Conservation (phyloP, 2,113 vertebrate genomes). For the Colius striatus region DNA sequence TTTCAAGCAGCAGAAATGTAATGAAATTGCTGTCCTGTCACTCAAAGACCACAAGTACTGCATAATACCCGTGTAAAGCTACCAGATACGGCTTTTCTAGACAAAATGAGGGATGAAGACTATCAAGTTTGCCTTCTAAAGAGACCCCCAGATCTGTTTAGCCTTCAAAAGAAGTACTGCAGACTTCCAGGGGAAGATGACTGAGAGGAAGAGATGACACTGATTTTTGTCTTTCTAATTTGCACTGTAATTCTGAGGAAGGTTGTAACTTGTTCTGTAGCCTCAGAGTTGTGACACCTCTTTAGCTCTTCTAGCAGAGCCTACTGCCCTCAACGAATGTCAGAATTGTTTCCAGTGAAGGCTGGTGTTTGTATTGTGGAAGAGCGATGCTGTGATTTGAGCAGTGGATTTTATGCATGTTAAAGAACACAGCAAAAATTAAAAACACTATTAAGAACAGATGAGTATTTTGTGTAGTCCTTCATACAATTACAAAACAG, state of each 20-base stretch:
- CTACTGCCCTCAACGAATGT: not conserved
- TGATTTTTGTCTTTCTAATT: not conserved
- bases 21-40: not conserved
- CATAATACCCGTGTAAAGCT: not conserved
- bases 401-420: not conserved
- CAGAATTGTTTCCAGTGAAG: not conserved
- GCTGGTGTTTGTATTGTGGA: not conserved
- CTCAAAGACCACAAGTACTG: not conserved
- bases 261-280: not conserved
- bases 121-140: not conserved
- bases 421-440: not conserved
- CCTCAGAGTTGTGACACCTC: not conserved
- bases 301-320: not conserved
- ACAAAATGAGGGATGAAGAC: not conserved
- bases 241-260: not conserved
- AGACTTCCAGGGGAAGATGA: not conserved
- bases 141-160: not conserved
- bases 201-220: not conserved
- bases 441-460: not conserved
- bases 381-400: not conserved
- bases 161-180: not conserved
- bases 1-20: not conserved
- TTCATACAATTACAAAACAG: slow-evolving; percentile 33
- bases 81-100: not conserved
- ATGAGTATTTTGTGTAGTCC: slow-evolving; percentile 27